These are phyloP conservation scores for Conus canariensis DNA, from an alignment of 2,888 invertebrate species.

Conservation along the genomic window DNA sequence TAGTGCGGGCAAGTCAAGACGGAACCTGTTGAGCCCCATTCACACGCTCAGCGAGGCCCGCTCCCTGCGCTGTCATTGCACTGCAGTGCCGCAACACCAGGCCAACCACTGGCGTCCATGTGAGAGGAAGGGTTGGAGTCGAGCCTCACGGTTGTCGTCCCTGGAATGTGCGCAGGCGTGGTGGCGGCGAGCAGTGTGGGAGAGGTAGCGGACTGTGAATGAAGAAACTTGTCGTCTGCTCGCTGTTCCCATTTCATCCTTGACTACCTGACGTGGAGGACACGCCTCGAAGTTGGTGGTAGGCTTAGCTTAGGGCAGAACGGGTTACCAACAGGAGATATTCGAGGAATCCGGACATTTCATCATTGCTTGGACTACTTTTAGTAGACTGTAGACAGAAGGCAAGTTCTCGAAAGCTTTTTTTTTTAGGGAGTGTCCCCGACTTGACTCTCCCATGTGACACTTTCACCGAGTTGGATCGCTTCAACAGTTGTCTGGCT, in stretches of 20 bases:
- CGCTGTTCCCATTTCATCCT: slow-evolving; percentile 3
- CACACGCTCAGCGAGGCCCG: not conserved
- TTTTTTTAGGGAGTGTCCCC: not conserved
- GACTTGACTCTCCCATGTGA: not conserved
- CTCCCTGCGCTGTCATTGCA: not conserved
- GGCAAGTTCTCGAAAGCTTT: not conserved
- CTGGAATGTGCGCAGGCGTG: slow-evolving; percentile 34
- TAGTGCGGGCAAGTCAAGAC: slow-evolving; percentile 12
- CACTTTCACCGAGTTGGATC: not conserved
- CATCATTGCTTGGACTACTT: not conserved
- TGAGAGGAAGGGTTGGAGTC: not conserved
- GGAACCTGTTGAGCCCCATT: slow-evolving; percentile 26
- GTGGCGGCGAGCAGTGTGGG: not conserved
- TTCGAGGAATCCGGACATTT: slow-evolving; percentile 29
- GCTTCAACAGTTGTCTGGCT: too few species aligned
- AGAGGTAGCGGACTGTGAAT: slow-evolving; percentile 14
- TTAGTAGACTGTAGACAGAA: not conserved
- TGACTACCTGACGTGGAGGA: slow-evolving; percentile 12
- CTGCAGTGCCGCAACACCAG: not conserved
- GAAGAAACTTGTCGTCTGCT: slow-evolving; percentile 24
- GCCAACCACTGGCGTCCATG: slow-evolving; percentile 12
- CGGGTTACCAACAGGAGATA: not conserved
- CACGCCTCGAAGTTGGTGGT: not conserved
- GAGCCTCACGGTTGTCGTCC: not conserved
- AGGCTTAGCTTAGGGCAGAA: not conserved